Percentiles rank a stretch among this genome's conserved stretches.
Conservation (phyloP, 2,888 invertebrate species). For the Rhingia rostrata region DNA sequence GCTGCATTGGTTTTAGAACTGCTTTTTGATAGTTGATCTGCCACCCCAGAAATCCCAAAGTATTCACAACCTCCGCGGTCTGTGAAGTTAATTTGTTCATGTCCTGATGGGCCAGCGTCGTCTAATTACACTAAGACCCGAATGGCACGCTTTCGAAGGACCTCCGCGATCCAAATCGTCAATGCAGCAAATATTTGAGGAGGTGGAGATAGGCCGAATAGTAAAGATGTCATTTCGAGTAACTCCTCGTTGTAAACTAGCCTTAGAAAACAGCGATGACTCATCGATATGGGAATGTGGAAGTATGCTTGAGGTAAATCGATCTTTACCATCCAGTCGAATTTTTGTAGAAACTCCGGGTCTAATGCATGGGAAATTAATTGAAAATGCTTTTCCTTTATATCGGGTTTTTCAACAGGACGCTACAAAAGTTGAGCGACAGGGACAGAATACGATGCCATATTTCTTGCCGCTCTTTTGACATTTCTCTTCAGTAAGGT, state of each 20-base stretch:
- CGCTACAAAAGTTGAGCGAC: no score
- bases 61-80: conserved; percentile 39
- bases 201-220: conserved; percentile 34
- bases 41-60: conserved; percentile 26
- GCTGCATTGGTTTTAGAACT: conserved; percentile 4
- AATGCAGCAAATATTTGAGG: conserved; percentile 31
- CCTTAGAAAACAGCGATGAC: no score
- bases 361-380: conserved; percentile 31
- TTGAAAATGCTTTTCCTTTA: conserved; percentile 37
- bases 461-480: no score
- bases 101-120: conserved; percentile 38
- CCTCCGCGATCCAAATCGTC: conserved; percentile 48
- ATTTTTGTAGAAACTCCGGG: conserved; percentile 39
- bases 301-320: conserved; percentile 45
- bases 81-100: conserved; percentile 32
- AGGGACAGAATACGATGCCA: no score
- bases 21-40: conserved; percentile 33
- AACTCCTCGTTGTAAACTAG: conserved; percentile 33
- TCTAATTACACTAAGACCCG: conserved; percentile 22
- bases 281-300: conserved; percentile 25
- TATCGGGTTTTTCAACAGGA: no score
- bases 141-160: conserved; percentile 17
- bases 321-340: conserved; percentile 40
- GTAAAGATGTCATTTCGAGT: conserved; percentile 32
- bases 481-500: no score